Percentiles rank a stretch among this genome's conserved stretches.
phyloP scores from a whole-genome alignment of 2,113 vertebrate species.

The Microcebus tavaratra region DNA sequence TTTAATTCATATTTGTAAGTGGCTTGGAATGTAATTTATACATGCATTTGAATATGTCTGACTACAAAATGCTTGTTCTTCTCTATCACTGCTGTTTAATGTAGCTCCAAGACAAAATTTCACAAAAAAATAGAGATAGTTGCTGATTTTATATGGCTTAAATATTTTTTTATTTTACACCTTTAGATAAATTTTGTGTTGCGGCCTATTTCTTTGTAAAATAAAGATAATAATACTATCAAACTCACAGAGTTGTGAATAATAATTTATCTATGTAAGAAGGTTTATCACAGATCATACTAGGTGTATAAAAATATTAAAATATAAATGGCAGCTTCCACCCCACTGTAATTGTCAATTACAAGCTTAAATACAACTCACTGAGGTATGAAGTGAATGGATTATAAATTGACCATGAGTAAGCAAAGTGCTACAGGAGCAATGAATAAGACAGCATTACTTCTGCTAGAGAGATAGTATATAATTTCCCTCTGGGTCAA shows the following conservation, averaged over 20 bases:
- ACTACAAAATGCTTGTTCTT: background rate
- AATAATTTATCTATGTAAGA: background rate
- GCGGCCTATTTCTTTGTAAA: slow-evolving; percentile 9
- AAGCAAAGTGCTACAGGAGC: background rate
- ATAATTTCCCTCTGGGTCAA: background rate
- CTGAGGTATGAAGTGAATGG: background rate
- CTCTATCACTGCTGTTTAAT: background rate
- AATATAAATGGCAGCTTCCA: slow-evolving; percentile 8
- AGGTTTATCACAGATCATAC: background rate
- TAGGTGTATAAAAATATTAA: slow-evolving; percentile 3
- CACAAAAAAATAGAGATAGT: background rate
- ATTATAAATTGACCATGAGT: background rate
- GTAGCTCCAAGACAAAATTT: slow-evolving; percentile 13
- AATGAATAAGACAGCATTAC: background rate
- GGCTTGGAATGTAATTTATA: background rate
- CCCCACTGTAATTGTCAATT: background rate
- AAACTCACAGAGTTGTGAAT: background rate
- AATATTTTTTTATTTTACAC: slow-evolving; percentile 5
- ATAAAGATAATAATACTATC: background rate
- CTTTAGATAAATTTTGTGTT: background rate
- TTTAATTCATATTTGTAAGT: slow-evolving; percentile 16
- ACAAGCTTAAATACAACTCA: background rate
- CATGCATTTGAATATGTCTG: background rate
- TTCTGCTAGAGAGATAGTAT: background rate
- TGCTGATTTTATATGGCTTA: slow-evolving; percentile 15